Evolutionary conservation across 2,113 vertebrate genomes (phyloP), one percentile per base, ranked within the genome.

Genomic region (Urocynchramus pylzowi): DNA sequence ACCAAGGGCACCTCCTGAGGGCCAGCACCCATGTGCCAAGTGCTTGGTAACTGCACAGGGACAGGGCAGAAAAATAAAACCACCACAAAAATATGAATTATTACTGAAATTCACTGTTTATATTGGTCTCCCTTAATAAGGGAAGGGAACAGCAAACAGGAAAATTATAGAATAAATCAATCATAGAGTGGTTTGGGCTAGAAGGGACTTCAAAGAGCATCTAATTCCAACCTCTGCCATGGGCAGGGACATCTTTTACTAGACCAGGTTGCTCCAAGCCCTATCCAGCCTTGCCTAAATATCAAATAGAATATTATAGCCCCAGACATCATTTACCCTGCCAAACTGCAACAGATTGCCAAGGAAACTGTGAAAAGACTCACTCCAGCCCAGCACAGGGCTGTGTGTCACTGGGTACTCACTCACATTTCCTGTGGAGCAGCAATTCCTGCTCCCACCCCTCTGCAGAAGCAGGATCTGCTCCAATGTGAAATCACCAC

Each of bases 391-490:
- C 64, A 22, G 26, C 1, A 3, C 89, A 84, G 16, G 42, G 23
- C 26, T 30, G 5, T 14, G 68, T 7, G 3, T 37, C 39, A 7
- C 27, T 13, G 22, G 33, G 44, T 27, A 6, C 45, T 56, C 39
- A 67, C 65, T 18, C 23, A 1, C 2, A 26, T 42, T 15, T 6
- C 9, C 44, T 41, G 16, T 2, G 13, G 4, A 39, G 2, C 44
- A 75, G 56, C 42, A 71, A 31, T 35, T 54, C 82, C 67, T 82
- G 65, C 26, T 30, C 7, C 54, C 45, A 47, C 3, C 28, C 28
- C 41, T 68, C 11, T 31, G 53, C 16, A 92, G 54, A 54, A 31
- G 45, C 54, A 71, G 24, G 39, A 8, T 4, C 49, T 42, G 22
- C 39, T 54, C 28, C 4, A 0, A 13, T 39, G 35, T 35, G 61